These are phyloP conservation scores for Lymantria dispar DNA, from an alignment of 2,888 invertebrate species.

Conservation along the genomic window DNA sequence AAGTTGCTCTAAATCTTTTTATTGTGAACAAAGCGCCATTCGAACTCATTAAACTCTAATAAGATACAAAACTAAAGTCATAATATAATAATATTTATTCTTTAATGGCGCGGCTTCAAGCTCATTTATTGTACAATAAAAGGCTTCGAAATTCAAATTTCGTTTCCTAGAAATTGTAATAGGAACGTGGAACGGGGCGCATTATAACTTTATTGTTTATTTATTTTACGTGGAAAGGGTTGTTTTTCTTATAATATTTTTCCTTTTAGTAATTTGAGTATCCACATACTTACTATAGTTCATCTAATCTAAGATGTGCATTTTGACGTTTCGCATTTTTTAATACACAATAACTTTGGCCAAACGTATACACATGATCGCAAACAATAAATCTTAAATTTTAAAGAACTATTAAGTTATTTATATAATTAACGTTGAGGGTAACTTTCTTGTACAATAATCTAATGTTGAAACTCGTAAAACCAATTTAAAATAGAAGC, in stretches of 20 bases:
- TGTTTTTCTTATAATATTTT: constrained; percentile 17
- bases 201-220: constrained; percentile 42
- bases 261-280: constrained; percentile 1
- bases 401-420: too few relatives aligned
- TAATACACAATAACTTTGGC: too few relatives aligned
- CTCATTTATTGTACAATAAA: constrained; percentile 50
- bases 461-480: too few relatives aligned
- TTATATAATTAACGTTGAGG: too few relatives aligned
- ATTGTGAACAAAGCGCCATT: constrained; percentile 17
- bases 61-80: constrained; percentile 38
- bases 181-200: constrained; percentile 42
- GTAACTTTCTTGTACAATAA: too few relatives aligned
- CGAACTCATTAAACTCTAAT: constrained; percentile 31
- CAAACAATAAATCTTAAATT: too few relatives aligned
- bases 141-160: constrained; percentile 46
- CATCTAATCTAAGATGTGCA: too few relatives aligned
- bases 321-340: too few relatives aligned
- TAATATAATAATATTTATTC: constrained; percentile 47
- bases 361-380: too few relatives aligned
- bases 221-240: constrained; percentile 44
- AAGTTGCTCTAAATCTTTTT: constrained; percentile 2
- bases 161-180: constrained; percentile 53
- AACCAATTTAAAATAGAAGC: too few relatives aligned
- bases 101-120: constrained; percentile 42
- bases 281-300: too few relatives aligned